Base-by-base conservation (phyloP, 2,888 invertebrate species). In the Xylocampa areola region DNA sequence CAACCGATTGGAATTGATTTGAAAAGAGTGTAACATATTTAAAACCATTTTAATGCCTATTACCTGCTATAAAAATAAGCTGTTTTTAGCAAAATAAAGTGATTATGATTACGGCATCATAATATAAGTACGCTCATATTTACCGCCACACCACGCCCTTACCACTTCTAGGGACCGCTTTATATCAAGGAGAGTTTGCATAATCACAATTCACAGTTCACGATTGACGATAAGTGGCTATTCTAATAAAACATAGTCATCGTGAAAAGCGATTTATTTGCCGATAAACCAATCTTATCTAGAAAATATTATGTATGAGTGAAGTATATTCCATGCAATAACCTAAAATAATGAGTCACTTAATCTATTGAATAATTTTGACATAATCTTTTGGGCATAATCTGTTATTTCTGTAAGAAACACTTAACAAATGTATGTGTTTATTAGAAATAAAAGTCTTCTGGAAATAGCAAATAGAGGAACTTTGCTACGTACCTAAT, bases 191-290 rank as follows among this genome's bases (percentile, higher is more conserved):
- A 47, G 63, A 73, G 65, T 82, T 80, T 79, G 76, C 73, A 75
- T 76, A 72, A 78, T 76, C 75, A 64, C 75, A 65, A 73, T 68
- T 81, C 78, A 80, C 80, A 77, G 76, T 77, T 74, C 71, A 81
- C 82, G 82, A 82, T 81, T 78, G 76, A 71, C 76, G 71, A 71
- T 79, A 77, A 86, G 83, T 82, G 82, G 79, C 67, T 77, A 80
- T 79, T 80, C 78, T 63, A 82, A 80, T 82, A 83, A 81, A 84
- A 80, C 68, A 77, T 66, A 75, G 77, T 77, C 77, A 79, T 77
- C 76, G 69, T 60, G 57, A 67, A 68, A 63, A 63, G 63, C 55
- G 75, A 79, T 78, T 75, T 70, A 76, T 64, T 62, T 57, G 35
- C 37, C 51, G 70, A 68, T 76, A 70, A 66, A 66, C 60, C 37